Percentiles rank a stretch among this genome's conserved stretches.
Evolutionary conservation across 2,888 invertebrate species (phyloP).

Genomic region (Philereme transversata): DNA sequence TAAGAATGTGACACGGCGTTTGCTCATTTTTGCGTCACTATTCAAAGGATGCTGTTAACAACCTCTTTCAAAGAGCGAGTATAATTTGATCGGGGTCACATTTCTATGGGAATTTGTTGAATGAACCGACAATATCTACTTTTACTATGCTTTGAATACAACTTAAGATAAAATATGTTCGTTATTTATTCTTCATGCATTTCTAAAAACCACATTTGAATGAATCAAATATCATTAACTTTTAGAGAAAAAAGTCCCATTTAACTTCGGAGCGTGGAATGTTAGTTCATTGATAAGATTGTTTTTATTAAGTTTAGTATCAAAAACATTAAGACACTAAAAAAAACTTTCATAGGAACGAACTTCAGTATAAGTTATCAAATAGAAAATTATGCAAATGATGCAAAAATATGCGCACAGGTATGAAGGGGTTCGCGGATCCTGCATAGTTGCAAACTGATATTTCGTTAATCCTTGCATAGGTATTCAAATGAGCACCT

Average conservation of each 20-base stretch:
- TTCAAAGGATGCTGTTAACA: constrained; percentile 83
- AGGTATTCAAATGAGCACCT: constrained; percentile 82
- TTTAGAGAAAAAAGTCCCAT: too few species aligned
- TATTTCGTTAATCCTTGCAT: constrained; percentile 78
- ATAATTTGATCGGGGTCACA: constrained; percentile 81
- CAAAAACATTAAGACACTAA: too few species aligned
- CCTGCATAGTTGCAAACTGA: constrained; percentile 66
- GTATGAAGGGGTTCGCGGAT: constrained; percentile 50
- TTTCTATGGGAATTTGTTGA: constrained; percentile 77
- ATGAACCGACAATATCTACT: constrained; percentile 54
- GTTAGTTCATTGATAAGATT: too few species aligned
- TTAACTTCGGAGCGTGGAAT: too few species aligned
- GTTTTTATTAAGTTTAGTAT: too few species aligned
- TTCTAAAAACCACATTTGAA: not conserved
- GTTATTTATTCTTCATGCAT: not conserved
- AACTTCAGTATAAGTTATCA: constrained; percentile 41
- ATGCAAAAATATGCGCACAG: constrained; percentile 57
- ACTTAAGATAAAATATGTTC: not conserved
- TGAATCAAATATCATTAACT: too few species aligned
- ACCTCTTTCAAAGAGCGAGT: constrained; percentile 79
- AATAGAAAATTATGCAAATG: constrained; percentile 65
- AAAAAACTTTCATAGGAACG: not conserved
- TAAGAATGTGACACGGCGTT: constrained; percentile 73
- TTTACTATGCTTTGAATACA: constrained; percentile 14
- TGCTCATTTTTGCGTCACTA: constrained; percentile 79